phyloP scores from a whole-genome alignment of 2,888 invertebrate genomes.

The Epirrhoe tristata region DNA sequence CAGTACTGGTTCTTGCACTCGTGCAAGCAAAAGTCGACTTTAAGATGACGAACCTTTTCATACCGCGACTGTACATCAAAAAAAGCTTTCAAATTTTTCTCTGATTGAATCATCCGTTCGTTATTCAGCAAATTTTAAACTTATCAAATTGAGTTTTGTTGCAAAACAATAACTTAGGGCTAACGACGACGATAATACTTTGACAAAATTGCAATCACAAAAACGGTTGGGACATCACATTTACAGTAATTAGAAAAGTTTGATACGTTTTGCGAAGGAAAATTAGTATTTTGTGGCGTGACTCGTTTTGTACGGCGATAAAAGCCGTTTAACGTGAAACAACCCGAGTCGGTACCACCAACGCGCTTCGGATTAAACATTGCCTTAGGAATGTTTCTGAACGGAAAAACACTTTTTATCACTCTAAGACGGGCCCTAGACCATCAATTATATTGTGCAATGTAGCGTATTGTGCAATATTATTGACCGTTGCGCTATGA shows the following conservation, averaged over 20 bases:
- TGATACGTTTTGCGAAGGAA: conserved; percentile 74
- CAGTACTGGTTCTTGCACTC: too few relatives aligned
- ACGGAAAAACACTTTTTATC: not conserved
- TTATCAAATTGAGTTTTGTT: conserved; percentile 26
- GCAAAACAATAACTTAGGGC: conserved; percentile 45
- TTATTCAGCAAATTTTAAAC: conserved; percentile 13
- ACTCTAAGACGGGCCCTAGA: too few relatives aligned
- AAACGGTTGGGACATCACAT: conserved; percentile 69
- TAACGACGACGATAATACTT: conserved; percentile 52
- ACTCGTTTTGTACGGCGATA: conserved; percentile 70
- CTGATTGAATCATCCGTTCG: too few relatives aligned
- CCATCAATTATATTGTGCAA: too few relatives aligned
- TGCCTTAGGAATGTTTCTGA: not conserved
- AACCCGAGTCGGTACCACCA: conserved; percentile 46
- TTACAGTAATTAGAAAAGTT: conserved; percentile 81
- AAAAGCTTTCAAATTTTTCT: too few relatives aligned
- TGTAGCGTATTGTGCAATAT: too few relatives aligned
- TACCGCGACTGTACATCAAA: too few relatives aligned
- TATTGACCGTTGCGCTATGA: too few relatives aligned
- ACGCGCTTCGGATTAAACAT: conserved; percentile 4
- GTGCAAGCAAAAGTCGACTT: too few relatives aligned
- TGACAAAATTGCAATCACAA: conserved; percentile 66
- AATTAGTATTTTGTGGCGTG: conserved; percentile 80
- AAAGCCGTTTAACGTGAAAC: conserved; percentile 66
- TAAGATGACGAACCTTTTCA: too few relatives aligned